Percentiles rank a stretch among this genome's conserved stretches.
Evolutionary conservation across 2,113 vertebrate genomes (phyloP).

Genomic region (Oryzias curvinotus): DNA sequence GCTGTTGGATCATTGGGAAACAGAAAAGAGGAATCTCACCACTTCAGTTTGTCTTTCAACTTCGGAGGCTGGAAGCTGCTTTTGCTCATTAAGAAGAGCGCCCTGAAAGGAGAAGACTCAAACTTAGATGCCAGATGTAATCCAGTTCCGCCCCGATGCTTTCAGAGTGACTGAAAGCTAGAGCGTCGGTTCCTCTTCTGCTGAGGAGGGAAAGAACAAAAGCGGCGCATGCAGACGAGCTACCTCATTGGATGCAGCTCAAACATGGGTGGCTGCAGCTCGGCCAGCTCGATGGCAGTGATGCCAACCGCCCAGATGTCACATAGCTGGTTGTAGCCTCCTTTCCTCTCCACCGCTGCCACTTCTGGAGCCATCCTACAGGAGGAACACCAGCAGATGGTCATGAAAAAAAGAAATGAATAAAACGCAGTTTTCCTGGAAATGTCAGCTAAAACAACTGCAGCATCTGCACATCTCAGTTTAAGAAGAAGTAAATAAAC

Average conservation of each 20-base stretch:
- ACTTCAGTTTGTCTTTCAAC: slow-evolving; percentile 96
- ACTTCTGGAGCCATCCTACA: slow-evolving; percentile 98
- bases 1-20: no score
- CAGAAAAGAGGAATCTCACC: slow-evolving; percentile 74
- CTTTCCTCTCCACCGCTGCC: slow-evolving; percentile 97
- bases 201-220: background rate
- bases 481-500: background rate
- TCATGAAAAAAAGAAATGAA: no score
- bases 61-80: slow-evolving; percentile 99
- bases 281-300: slow-evolving; percentile 96
- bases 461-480: no score
- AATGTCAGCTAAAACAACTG: no score
- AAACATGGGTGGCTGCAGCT: slow-evolving; percentile 98
- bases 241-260: slow-evolving; percentile 98
- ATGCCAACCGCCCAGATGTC: slow-evolving; percentile 99
- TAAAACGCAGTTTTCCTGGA: no score
- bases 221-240: background rate
- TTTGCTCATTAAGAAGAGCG: slow-evolving; percentile 98
- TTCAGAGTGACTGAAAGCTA: background rate
- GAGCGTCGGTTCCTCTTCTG: no score
- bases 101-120: slow-evolving; percentile 73
- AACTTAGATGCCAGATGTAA: background rate
- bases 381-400: background rate
- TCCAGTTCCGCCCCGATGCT: no score
- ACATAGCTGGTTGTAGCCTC: slow-evolving; percentile 97